These are phyloP conservation scores for Turritopsis dohrnii DNA, from an alignment of 30 jellyfish, hydroid and myxozoan genomes.

Conservation along the genomic window DNA sequence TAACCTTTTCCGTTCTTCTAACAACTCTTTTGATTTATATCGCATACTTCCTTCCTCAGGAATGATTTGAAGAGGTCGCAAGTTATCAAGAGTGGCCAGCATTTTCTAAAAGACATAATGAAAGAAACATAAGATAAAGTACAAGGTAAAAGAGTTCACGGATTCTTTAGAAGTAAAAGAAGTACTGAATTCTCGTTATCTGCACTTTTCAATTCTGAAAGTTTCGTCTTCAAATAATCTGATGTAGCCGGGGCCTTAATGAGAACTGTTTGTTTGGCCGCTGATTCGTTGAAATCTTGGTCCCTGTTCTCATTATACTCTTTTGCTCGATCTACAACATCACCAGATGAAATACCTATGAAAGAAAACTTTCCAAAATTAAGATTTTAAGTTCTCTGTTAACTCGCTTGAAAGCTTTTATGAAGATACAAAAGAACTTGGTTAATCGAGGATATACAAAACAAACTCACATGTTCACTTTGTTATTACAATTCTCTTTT, in stretches of 20 bases:
- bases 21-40: constrained; percentile 12
- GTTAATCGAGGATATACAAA: too few species aligned
- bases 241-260: constrained; percentile 53
- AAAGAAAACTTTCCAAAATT: neutral
- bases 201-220: constrained; percentile 36
- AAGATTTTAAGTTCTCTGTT: too few species aligned
- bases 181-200: neutral
- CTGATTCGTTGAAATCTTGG: constrained; percentile 34
- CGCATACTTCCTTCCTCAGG: constrained; percentile 17
- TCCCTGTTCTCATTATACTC: constrained; percentile 41
- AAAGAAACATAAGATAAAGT: too few species aligned
- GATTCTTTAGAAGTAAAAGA: too few species aligned
- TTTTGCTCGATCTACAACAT: constrained; percentile 60
- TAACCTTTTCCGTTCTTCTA: constrained; percentile 9
- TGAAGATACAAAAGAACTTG: too few species aligned
- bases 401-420: too few species aligned
- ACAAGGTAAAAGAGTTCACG: too few species aligned
- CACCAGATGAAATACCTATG: constrained; percentile 46
- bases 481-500: too few species aligned
- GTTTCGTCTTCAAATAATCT: constrained; percentile 50
- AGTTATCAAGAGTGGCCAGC: neutral
- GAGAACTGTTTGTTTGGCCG: constrained; percentile 73
- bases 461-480: too few species aligned
- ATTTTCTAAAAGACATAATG: neutral
- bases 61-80: neutral